Evolutionary conservation across 2,797 vertebrate species (phyloP), one percentile per base, ranked within the genome.

Genomic region (Valencia hispanica): DNA sequence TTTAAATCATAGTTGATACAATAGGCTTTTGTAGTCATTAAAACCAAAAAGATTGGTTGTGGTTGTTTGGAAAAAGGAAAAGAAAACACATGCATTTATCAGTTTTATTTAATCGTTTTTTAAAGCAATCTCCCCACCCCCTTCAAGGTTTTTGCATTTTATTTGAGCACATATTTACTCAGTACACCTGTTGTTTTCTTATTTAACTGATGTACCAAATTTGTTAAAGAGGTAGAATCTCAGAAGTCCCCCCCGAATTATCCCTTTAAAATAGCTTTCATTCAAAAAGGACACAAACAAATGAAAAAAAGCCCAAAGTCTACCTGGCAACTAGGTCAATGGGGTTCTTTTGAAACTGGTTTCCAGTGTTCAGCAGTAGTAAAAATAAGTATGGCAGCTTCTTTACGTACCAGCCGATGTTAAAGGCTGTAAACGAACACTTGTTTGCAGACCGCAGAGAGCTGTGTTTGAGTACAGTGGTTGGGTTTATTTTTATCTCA

Each of bases 381-480:
- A 66, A 66, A 15, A 36, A 69, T 9, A 47, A 43, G 3, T n/a
- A 41, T 18, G 5, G 5, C 25, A 22, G 30, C 30, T 12, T 34
- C 18, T n/a, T 45, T 47, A 51, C 30, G 22, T 12, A 75, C 25
- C 12, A 1, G 57, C 5, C 34, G 6, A 27, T 66, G 39, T 27
- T 43, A 7, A 39, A 32, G 63, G 27, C 18, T 20, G 36, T 66
- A 70, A 70, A 59, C n/a, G 53, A 50, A 70, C 22, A 25, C 18
- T 17, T n/a, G 15, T 69, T 41, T 76, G 43, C 43, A 30, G 68
- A 68, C 36, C 45, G 22, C 22, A 50, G 15, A 80, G 15, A 14
- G 25, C 48, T 75, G 73, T 75, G 53, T 63, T 18, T 63, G 14
- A 75, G 57, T 18, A 66, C 47, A 53, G 70, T 61, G 65, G 53